Percentiles rank a stretch among this genome's conserved stretches.
These are phyloP conservation scores for Delphinapterus leucas DNA, from an alignment of 2,113 vertebrate genomes.

Conservation along the genomic window DNA sequence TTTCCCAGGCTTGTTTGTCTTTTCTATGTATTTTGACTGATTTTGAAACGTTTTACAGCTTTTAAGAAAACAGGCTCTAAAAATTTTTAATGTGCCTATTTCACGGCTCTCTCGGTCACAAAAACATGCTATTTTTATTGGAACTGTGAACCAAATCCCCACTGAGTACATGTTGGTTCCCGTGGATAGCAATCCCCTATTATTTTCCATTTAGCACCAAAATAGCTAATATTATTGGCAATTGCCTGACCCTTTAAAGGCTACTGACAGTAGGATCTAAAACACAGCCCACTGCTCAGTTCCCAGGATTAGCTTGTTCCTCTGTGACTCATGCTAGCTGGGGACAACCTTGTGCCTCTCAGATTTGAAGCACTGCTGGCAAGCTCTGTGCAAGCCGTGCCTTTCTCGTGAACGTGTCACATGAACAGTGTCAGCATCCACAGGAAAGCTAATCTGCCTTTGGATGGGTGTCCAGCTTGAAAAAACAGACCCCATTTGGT, in stretches of 20 bases:
- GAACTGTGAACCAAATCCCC: not conserved
- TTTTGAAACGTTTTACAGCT: not conserved
- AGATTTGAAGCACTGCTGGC: not conserved
- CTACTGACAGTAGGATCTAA: not conserved
- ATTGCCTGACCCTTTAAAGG: not conserved
- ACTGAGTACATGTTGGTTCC: not conserved
- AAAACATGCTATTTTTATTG: not conserved
- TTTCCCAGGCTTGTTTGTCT: not conserved
- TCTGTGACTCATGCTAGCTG: not conserved
- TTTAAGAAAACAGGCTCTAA: constrained; percentile 8
- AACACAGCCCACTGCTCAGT: not conserved
- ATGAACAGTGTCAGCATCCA: not conserved
- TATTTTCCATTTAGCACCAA: not conserved
- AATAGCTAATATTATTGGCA: not conserved
- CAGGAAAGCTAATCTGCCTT: not conserved
- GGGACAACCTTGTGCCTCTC: not conserved
- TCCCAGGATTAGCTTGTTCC: not conserved
- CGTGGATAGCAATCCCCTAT: not conserved
- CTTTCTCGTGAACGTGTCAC: not conserved
- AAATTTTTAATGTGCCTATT: constrained; percentile 38
- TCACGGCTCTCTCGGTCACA: not conserved
- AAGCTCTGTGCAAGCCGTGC: not conserved
- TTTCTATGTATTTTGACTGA: not conserved
- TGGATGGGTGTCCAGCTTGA: not conserved
- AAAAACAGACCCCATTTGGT: not conserved